Conservation (phyloP, 2,797 vertebrate genomes). For the Erpetoichthys calabaricus region DNA sequence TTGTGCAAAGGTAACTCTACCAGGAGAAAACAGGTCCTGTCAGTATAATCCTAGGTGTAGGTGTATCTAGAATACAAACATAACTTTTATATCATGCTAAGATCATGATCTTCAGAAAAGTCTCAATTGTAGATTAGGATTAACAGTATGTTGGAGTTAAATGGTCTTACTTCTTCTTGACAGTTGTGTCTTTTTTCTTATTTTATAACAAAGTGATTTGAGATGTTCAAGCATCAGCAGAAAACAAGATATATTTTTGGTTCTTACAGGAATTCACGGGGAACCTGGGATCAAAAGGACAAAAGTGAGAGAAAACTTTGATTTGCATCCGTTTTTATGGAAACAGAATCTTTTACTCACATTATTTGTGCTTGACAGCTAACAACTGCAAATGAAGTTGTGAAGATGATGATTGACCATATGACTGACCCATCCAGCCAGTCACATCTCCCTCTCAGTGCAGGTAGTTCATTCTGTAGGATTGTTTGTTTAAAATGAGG, state of each 20-base stretch:
- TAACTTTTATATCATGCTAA: too few relatives aligned
- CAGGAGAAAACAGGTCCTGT: too few relatives aligned
- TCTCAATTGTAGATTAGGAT: too few relatives aligned
- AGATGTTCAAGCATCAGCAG: too few relatives aligned
- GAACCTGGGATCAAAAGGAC: conserved; percentile 76
- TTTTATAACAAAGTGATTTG: too few relatives aligned
- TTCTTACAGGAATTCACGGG: conserved; percentile 72
- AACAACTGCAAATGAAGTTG: conserved; percentile 53
- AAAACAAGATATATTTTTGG: neutral
- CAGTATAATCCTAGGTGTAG: too few relatives aligned
- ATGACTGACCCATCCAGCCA: conserved; percentile 65
- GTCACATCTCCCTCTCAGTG: conserved; percentile 53
- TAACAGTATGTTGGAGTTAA: too few relatives aligned
- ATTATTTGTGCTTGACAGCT: conserved; percentile 42
- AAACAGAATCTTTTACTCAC: neutral
- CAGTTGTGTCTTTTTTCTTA: too few relatives aligned
- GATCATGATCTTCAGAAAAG: too few relatives aligned
- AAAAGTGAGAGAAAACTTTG: conserved; percentile 48
- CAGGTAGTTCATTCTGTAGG: conserved; percentile 35
- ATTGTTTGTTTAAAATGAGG: neutral
- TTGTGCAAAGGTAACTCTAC: too few relatives aligned
- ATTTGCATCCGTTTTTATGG: neutral
- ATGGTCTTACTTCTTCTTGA: too few relatives aligned
- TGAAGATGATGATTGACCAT: conserved; percentile 71
- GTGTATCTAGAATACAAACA: too few relatives aligned